A percentile compares a stretch with the other conserved stretches of the same genome.
phyloP scores from a whole-genome alignment of 2,113 vertebrate species.

The Diglossa brunneiventris region DNA sequence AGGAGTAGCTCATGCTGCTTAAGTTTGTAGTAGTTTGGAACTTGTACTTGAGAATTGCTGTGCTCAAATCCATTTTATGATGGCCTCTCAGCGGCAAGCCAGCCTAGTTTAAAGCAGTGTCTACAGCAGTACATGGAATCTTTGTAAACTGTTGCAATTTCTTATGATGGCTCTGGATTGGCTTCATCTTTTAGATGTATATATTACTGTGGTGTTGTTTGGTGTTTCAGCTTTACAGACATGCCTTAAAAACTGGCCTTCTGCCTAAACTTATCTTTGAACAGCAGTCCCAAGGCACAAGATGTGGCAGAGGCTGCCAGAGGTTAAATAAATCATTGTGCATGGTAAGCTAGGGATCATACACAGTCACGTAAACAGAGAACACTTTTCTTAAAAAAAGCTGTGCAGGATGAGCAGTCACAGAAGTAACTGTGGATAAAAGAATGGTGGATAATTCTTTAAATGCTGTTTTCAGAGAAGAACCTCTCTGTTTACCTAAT shows the following conservation, averaged over 20 bases:
- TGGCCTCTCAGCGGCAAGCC: background rate
- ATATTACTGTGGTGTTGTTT: background rate
- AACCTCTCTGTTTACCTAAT: background rate
- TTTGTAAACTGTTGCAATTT: background rate
- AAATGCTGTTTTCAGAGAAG: background rate
- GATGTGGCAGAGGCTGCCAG: background rate
- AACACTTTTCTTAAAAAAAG: background rate
- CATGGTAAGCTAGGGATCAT: background rate
- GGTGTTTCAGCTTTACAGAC: background rate
- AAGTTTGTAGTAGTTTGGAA: background rate
- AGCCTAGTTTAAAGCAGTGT: background rate
- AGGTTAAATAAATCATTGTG: background rate
- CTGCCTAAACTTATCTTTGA: background rate
- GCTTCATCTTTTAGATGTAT: background rate
- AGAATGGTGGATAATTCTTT: background rate
- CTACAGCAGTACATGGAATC: background rate
- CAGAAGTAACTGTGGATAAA: background rate
- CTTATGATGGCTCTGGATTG: background rate
- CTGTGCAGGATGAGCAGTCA: background rate
- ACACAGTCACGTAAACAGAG: background rate
- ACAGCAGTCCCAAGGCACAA: background rate
- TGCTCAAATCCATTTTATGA: background rate
- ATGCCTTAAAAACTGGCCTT: background rate
- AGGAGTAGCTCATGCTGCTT: background rate
- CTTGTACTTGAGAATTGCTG: background rate